phyloP scores from a whole-genome alignment of 92 coral and sea anemone genomes.

The Parazoanthus darwini region DNA sequence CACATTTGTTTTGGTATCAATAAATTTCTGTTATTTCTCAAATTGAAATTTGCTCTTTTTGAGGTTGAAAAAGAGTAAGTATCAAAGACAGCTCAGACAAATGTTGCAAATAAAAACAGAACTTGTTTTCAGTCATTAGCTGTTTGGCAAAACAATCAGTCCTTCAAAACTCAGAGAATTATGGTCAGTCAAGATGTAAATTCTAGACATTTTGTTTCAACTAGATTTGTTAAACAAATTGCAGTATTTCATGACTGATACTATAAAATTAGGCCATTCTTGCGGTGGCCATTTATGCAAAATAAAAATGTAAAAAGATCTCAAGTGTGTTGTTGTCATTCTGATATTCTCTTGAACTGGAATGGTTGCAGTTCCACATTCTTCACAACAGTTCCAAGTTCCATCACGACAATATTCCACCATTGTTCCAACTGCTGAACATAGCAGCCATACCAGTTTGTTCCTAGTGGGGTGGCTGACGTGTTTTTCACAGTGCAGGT shows the following conservation, averaged over 20 bases:
- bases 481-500: conserved; percentile 58
- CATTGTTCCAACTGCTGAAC: not conserved
- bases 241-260: conserved; percentile 25
- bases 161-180: not conserved
- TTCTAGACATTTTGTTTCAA: conserved; percentile 22
- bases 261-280: conserved; percentile 25
- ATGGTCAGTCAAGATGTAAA: not conserved
- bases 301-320: conserved; percentile 25
- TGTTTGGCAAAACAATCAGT: conserved; percentile 5
- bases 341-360: conserved; percentile 84
- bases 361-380: conserved; percentile 36
- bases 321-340: conserved; percentile 60
- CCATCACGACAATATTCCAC: not conserved
- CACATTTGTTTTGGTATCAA: not conserved
- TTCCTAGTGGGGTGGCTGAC: conserved; percentile 52
- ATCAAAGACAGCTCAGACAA: not conserved
- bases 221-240: conserved; percentile 1
- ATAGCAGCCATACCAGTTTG: conserved; percentile 16
- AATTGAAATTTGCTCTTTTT: not conserved
- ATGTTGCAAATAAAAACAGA: conserved; percentile 8
- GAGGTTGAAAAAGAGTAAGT: not conserved
- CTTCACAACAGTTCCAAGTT: not conserved
- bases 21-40: not conserved
- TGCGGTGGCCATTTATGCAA: conserved; percentile 19
- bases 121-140: not conserved